Base-by-base conservation (phyloP, 2,113 vertebrate genomes). In the Peucedramus taeniatus region DNA sequence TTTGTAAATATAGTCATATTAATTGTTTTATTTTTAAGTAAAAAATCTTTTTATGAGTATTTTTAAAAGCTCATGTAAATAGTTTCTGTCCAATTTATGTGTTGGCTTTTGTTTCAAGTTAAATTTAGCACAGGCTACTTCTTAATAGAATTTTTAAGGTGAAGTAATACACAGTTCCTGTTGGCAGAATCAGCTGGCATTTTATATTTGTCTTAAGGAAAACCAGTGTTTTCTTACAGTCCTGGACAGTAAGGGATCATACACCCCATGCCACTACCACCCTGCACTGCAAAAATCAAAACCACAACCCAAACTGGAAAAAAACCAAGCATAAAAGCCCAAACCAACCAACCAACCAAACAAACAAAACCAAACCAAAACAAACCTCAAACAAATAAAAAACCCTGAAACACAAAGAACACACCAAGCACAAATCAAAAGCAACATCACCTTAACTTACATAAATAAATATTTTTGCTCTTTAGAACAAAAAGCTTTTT, bases 241-340 rank as follows among this genome's bases (percentile, higher is more conserved):
- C 12, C 42, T 59, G 31, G 40, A 10, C 39, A 61, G 9, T 13
- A 12, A 54, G 18, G 11, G 6, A 13, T 53, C 18, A 2, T 6
- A 15, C 5, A 53, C 3, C 10, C 7, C 3, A 1, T 6, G 13
- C 11, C 20, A 18, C 7, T 12, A 27, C 8, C 37, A 37, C 9
- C 14, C 21, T 33, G 26, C 33, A 35, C 2, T 8, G 5, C 26
- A 64, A 42, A 69, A 76, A 10, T 1, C 28, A 30, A 30, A 33
- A 35, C 13, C 15, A 6, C 6, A 16, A 30, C 3, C 17, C 15
- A 61, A 47, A 45, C 13, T 13, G 8, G 24, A 1, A 22, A 15
- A 40, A 44, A 26, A 0, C 0, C 7, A 18, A 26, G 9, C 2
- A 39, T 11, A 54, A 79, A 13, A 4, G 3, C 6, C 24, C 16